Base-by-base conservation (phyloP, 2,797 vertebrate genomes). In the Enteromius anoplus region DNA sequence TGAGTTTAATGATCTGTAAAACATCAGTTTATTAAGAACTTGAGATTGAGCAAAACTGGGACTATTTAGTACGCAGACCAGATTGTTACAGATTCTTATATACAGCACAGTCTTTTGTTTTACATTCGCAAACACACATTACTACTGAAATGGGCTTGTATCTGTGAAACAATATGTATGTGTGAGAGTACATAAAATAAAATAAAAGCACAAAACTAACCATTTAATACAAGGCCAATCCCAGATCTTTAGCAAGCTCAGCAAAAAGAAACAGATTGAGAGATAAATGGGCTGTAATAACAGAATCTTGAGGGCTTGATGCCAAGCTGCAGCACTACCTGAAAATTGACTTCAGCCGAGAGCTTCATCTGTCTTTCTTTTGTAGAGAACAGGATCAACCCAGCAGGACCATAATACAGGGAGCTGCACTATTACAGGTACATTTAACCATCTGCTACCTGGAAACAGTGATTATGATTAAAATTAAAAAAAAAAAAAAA, bases 221-320 rank as follows among this genome's bases (percentile, higher is more conserved):
- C 29, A 8, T 3, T 60, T 23, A 47, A 78, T 64, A 78, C 4
- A 40, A 62, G 19, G 14, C 1, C 40, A 64, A 29, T n/a, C 40
- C 26, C 23, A 71, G 19, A 72, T 47, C 17, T 71, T 60, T 34
- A n/a, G 15, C 23, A 45, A 58, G 37, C 65, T 42, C 75, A 65
- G n/a, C 1, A 32, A 75, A 19, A 82, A 23, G 0, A 65, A 2
- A 71, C 55, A 70, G 14, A 40, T 19, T 37, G 77, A 66, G 34
- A 55, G 37, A 55, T 45, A 37, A 79, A 71, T 65, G 64, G 77
- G 55, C 12, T 81, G 65, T 66, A 84, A 84, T 78, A 66, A 81
- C 49, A 72, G n/a, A 81, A 75, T 78, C n/a, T 58, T 32, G n/a
- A 45, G 79, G 77, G 47, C 53, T 45, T 64, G 65, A 37, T 17